A percentile compares a stretch with the other conserved stretches of the same genome.
Conservation (phyloP, 2,888 invertebrate genomes). For the Drosophila mayaguana region DNA sequence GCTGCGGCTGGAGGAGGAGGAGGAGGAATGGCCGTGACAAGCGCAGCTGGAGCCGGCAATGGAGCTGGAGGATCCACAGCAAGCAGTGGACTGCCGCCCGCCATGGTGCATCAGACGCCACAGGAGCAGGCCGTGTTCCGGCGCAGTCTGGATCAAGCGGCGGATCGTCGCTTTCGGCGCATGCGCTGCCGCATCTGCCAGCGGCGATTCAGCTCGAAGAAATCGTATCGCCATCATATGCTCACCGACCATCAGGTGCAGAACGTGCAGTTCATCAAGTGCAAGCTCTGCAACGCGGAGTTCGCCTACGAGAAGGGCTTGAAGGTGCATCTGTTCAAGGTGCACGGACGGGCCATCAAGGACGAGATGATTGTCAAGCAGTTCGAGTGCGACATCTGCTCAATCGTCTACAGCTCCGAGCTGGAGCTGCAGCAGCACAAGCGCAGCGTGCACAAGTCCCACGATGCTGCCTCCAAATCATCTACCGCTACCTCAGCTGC, state of each 20-base stretch:
- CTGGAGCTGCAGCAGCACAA: conserved; percentile 83
- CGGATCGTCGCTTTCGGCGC: conserved; percentile 82
- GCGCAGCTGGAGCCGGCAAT: background rate
- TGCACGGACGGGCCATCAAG: conserved; percentile 83
- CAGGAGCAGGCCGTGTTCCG: conserved; percentile 79
- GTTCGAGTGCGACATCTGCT: conserved; percentile 85
- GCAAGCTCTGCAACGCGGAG: conserved; percentile 84
- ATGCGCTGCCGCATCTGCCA: conserved; percentile 85
- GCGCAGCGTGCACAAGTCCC: conserved; percentile 79
- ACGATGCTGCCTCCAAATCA: conserved; percentile 22
- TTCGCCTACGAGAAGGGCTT: conserved; percentile 85
- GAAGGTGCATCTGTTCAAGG: conserved; percentile 85
- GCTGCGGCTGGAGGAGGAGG: background rate
- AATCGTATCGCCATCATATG: conserved; percentile 85
- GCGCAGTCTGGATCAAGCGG: conserved; percentile 82
- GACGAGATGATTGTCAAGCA: conserved; percentile 84
- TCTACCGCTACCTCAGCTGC: conserved; percentile 26
- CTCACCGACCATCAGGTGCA: conserved; percentile 84
- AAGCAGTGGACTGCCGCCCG: conserved; percentile 39
- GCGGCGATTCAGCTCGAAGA: conserved; percentile 84
- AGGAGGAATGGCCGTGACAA: background rate
- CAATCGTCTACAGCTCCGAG: conserved; percentile 83
- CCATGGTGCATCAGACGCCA: conserved; percentile 67
- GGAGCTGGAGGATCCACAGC: background rate
- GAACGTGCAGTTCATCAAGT: conserved; percentile 85